Conservation (phyloP, 1,140 invertebrate species). For the Plectrocnemia conspersa region DNA sequence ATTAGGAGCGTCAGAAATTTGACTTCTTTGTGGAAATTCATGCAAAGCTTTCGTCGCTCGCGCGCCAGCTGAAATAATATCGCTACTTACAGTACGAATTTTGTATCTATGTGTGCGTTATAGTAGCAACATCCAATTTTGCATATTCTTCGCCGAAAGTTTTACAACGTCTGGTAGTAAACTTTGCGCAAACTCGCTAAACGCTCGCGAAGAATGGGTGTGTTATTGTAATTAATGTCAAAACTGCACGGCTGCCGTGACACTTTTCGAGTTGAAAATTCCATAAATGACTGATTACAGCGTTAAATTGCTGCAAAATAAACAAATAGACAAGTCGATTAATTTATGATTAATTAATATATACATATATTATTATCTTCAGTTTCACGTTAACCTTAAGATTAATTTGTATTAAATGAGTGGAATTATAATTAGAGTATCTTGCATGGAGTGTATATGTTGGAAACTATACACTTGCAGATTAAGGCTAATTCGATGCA, state of each 20-base stretch:
- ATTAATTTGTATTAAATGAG: no score
- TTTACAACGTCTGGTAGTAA: constrained; percentile 4
- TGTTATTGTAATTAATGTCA: constrained; percentile 22
- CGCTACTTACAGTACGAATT: constrained; percentile 8
- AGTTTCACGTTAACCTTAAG: no score
- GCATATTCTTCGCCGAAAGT: constrained; percentile 25
- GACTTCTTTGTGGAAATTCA: constrained; percentile 16
- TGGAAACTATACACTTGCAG: no score
- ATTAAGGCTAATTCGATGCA: no score
- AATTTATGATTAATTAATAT: no score
- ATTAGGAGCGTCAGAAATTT: constrained; percentile 4
- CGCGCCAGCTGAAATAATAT: constrained; percentile 17
- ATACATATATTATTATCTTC: no score
- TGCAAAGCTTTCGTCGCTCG: constrained; percentile 11
- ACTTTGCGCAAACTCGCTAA: constrained; percentile 16
- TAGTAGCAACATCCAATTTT: constrained; percentile 22
- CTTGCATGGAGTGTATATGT: no score
- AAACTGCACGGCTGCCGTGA: constrained; percentile 10
- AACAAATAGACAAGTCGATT: no score
- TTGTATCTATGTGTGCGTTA: no score
- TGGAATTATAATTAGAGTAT: no score
- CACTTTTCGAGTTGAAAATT: neutral
- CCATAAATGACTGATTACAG: neutral
- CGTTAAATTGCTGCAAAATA: no score
- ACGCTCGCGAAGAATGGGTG: constrained; percentile 16